Evolutionary conservation across 1,140 invertebrate genomes (phyloP), one percentile per base, ranked within the genome.

Genomic region (Laupala kohalensis): DNA sequence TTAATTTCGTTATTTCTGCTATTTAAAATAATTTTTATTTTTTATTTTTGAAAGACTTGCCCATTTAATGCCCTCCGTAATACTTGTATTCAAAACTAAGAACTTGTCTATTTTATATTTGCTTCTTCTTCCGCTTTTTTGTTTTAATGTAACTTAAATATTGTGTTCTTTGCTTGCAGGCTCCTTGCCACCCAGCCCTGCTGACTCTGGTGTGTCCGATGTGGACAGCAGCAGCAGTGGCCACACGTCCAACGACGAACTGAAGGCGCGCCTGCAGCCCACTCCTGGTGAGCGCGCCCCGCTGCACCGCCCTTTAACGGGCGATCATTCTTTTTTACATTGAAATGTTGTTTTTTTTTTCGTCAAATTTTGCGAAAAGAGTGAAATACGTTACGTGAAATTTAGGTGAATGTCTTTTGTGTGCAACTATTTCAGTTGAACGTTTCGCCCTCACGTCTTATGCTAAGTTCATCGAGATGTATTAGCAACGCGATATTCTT

Each of bases 131-230:
- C 25, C 64, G 9, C 27, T 71, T 29, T 12, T 67, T 4, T 29
- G 4, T 27, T 5, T 71, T 5, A 5, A 62, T 25, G 19, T 68
- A 25, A 25, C 62, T 37, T 67, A 23, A 28, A 64, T 28, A 25
- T 15, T 28, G 30, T 27, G 66, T 68, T 25, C 69, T 66, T 63
- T 71, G 9, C 74, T 74, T 70, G 76, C 77, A 69, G 94, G 93
- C 82, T 97, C 95, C 77, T 87, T 97, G 79, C 96, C 96, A 74
- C 95, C 95, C 29, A 97, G 94, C 82, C 96, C 96, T 71, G 95
- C 96, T 15, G 95, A 98, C 84, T 96, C 94, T 77, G 96, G 96
- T 72, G 95, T 97, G 19, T 96, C 94, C 64, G 95, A 98, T 82
- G 94, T 97, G 74, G 95, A 98, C 82, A 95, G 92, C 76, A 95